These are phyloP conservation scores for Phrynocephalus forsythii DNA, from an alignment of 2,797 vertebrate genomes.

Conservation along the genomic window DNA sequence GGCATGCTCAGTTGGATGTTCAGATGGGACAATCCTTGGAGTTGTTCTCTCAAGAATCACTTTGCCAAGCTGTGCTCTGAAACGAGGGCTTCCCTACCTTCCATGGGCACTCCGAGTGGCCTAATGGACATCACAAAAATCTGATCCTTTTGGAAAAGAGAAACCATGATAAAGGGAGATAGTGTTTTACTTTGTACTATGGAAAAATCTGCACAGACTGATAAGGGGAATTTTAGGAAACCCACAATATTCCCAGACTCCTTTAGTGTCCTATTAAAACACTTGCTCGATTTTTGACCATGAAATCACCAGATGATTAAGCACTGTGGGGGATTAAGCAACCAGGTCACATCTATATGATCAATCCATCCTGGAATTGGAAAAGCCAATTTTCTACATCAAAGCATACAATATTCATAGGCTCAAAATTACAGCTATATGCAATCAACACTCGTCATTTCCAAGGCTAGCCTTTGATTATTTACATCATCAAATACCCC, in stretches of 20 bases:
- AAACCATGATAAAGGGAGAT: neutral
- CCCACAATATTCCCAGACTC: fast-evolving
- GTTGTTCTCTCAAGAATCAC: too few relatives aligned
- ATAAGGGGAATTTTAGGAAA: fast-evolving
- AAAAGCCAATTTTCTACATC: neutral
- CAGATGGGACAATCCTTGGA: too few relatives aligned
- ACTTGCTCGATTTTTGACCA: neutral
- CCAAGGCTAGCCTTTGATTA: neutral
- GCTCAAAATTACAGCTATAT: slow-evolving; percentile 44
- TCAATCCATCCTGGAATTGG: neutral
- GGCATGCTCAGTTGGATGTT: too few relatives aligned
- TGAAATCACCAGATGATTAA: fast-evolving
- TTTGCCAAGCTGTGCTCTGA: too few relatives aligned
- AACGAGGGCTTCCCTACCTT: neutral
- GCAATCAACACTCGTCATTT: neutral
- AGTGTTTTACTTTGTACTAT: neutral
- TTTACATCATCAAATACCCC: slow-evolving; percentile 15
- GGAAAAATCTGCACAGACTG: neutral
- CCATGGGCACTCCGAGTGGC: neutral
- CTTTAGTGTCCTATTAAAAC: neutral
- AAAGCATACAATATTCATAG: slow-evolving; percentile 38
- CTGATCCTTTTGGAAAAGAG: fast-evolving
- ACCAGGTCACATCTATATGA: neutral
- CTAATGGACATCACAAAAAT: neutral
- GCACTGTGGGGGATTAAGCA: neutral